Base-by-base conservation (phyloP, 64 coral and sea anemone species). In the Anthopleura sola region DNA sequence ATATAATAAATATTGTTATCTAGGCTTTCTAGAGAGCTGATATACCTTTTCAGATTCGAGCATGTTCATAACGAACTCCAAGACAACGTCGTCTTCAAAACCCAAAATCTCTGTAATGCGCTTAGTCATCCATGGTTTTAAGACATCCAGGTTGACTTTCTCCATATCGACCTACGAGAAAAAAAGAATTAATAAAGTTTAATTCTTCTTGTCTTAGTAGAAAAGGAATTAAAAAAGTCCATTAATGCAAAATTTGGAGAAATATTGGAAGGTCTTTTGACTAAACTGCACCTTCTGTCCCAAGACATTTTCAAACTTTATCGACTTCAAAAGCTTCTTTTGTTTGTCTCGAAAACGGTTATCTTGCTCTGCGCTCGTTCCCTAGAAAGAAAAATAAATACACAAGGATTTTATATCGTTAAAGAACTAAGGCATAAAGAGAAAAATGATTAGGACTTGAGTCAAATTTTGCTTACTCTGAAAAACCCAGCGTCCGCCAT, bases 401-500 rank as follows among this genome's bases (percentile, higher is more conserved):
- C 1, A 37, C 28, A 34, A 71, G n/a, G 29, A 17, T 71, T 79
- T 24, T 21, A 37, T 46, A 1, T 44, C 17, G 36, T 44, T 38
- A 79, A 48, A 79, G 20, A 20, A 44, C 47, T 51, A 84, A 46
- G 14, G 11, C 28, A 56, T 84, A 51, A 29, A 84, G 21, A 56
- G 29, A 84, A 84, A 60, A 16, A 18, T 55, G 23, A 84, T 33
- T 13, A 84, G 36, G 44, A 23, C 37, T 71, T 9, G 1, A 37
- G 9, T 55, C 7, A 44, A 47, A 40, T 58, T 60, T 29, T 37
- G 6, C 93, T 90, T 47, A 99, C 97, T 60, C 97, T 76, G 94
- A 99, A 99, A 83, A 99, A 99, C 6, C 97, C 97, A 36, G 97
- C 97, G 48, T 99, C 97, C 97, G 93, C 93, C 89, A 92, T 99